Evolutionary conservation across 2,888 invertebrate species (phyloP), one percentile per base, ranked within the genome.

Genomic region (Ceratothoa steindachneri): DNA sequence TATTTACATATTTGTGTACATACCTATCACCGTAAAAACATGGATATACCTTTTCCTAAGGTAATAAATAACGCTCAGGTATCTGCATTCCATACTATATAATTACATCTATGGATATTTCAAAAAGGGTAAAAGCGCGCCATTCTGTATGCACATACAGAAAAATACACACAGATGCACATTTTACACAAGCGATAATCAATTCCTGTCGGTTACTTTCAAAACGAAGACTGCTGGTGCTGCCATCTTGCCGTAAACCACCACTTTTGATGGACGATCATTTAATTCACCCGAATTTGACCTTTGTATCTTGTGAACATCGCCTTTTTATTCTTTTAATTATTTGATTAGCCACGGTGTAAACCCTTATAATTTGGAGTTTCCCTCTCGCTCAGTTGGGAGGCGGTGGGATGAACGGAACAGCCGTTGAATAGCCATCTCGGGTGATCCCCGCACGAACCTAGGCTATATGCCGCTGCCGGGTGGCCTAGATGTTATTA

Each of bases 261-360:
- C 60, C 60, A 60, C 12, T 12, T 60, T 24, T 60, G 60, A 60
- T 60, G 19, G 12, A 60, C 60, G 60, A 24, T 60, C 60, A 2
- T 60, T 60, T 60, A 60, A 60, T 60, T 22, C 19, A 60, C 60
- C 27, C 12, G 27, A 60, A 60, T 24, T 7, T 60, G 60, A 60
- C 60, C 60, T 60, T 60, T 60, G 41, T 41, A 41, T 41, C 41
- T 41, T 15, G 41, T 41, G 15, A 41, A 15, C 41, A 41, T 41
- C 41, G 7, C 15, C 60, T 60, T 60, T 60, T 60, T 60, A 24
- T 60, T 60, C 19, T 60, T 60, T 60, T 60, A 60, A 60, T 60
- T 60, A 60, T 60, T 60, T 60, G 60, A 60, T 60, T 60, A 60
- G n/a, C 60, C 60, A 60, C 60, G 60, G 22, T 60, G n/a, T 24